Base-by-base conservation (phyloP, 2,888 invertebrate genomes). In the Acleris cristana region DNA sequence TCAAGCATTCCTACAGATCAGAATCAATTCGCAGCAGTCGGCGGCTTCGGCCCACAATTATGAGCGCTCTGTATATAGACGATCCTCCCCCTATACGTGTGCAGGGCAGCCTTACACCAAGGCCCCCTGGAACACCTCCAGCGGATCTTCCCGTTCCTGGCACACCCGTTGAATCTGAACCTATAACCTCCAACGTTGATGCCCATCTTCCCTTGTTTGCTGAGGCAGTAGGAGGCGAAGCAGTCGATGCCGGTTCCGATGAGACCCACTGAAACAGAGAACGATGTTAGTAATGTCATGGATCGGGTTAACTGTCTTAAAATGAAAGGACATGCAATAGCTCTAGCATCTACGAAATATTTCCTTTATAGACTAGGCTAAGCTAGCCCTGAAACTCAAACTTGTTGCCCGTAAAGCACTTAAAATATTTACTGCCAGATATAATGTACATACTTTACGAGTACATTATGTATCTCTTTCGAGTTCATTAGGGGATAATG, bases 161-260 rank as follows among this genome's bases (percentile, higher is more conserved):
- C 92, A 65, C 92, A 91, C 0, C 92, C 92, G 72, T 92, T 92
- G 76, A 91, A 92, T 40, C 92, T 73, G 79, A 92, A 92, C 74
- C 92, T 76, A 78, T 90, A 92, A 1, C 92, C 92, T 0, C 89
- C 91, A 1, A 92, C 89, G 70, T 88, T 92, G 72, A 92, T 92
- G 54, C 92, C 92, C 92, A 92, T 92, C 79, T 92, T 92, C 19
- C 92, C 92, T 71, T 92, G 92, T 74, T 92, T 92, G 72, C 92
- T 92, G 76, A 92, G 90, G 75, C 92, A 92, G 82, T 92, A 92
- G 12, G 92, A 90, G 0, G 92, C 92, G 70, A 90, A 87, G 73
- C 86, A 84, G 69, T 90, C 91, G 16, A 90, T 79, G 0, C 90
- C 89, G 6, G 88, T 83, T 26, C 91, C 90, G 65, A 91, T 87